phyloP scores from a whole-genome alignment of 1,140 invertebrate genomes.

The Drosophila cardini region DNA sequence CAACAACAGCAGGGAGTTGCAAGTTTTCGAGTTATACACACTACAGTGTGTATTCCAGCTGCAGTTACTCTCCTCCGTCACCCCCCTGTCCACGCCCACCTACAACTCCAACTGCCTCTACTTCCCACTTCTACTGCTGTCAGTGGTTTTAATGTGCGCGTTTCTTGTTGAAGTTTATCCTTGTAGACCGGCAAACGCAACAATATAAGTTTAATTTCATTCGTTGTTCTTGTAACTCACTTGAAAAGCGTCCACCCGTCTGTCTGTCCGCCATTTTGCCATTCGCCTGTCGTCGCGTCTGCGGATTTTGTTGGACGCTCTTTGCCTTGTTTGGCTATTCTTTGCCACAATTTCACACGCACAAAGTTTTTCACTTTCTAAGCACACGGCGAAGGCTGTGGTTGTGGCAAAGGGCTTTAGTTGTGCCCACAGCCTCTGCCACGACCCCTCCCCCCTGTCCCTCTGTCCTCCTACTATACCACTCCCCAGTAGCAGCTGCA shows the following conservation, averaged over 20 bases:
- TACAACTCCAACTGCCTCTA: background rate
- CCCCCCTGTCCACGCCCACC: background rate
- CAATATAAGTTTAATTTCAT: slow-evolving; percentile 83
- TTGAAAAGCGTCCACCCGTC: slow-evolving; percentile 65
- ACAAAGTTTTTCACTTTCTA: slow-evolving; percentile 72
- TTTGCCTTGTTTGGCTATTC: slow-evolving; percentile 56
- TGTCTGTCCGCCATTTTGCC: background rate
- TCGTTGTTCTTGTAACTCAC: slow-evolving; percentile 58
- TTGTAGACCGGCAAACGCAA: slow-evolving; percentile 60
- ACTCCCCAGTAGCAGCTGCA: slow-evolving; percentile 63
- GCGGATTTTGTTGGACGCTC: slow-evolving; percentile 53
- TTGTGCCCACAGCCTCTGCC: slow-evolving; percentile 4
- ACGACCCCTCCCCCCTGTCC: slow-evolving; percentile 17
- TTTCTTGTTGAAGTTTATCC: slow-evolving; percentile 70
- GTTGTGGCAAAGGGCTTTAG: slow-evolving; percentile 23
- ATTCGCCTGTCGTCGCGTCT: slow-evolving; percentile 24
- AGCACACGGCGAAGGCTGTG: slow-evolving; percentile 37
- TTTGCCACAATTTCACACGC: slow-evolving; percentile 78
- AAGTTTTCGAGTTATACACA: background rate
- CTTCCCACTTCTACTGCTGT: slow-evolving; percentile 43
- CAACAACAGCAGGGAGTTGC: background rate
- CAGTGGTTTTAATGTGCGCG: slow-evolving; percentile 75
- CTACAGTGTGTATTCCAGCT: slow-evolving; percentile 20
- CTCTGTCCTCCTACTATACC: no score
- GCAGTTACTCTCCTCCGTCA: slow-evolving; percentile 29